A percentile compares a stretch with the other conserved stretches of the same genome.
Conservation (phyloP, 2,888 invertebrate species). For the Drosophila maculinotata region DNA sequence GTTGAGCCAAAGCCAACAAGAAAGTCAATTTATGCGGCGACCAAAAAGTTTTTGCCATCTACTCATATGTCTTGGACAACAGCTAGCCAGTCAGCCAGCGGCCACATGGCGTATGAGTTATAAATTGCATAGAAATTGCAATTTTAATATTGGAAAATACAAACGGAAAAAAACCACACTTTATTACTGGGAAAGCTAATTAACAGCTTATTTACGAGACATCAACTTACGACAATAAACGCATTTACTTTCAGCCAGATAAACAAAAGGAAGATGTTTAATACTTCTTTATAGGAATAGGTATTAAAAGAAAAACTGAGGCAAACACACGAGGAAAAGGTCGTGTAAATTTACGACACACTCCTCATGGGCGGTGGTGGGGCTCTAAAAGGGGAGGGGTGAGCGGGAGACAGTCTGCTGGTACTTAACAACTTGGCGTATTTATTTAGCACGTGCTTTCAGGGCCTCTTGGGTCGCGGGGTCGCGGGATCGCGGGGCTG, state of each 20-base stretch:
- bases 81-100: not conserved
- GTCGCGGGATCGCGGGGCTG: not conserved
- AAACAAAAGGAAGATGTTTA: slow-evolving; percentile 56
- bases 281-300: slow-evolving; percentile 48
- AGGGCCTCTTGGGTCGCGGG: not conserved
- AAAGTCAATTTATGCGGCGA: slow-evolving; percentile 54
- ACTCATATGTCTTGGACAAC: not conserved
- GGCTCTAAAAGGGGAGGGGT: not conserved
- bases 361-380: slow-evolving; percentile 22
- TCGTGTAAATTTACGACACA: slow-evolving; percentile 55
- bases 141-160: slow-evolving; percentile 44
- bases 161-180: slow-evolving; percentile 46
- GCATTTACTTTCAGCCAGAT: slow-evolving; percentile 58
- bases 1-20: slow-evolving; percentile 23
- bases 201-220: slow-evolving; percentile 54
- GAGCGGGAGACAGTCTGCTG: slow-evolving; percentile 41
- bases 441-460: slow-evolving; percentile 74
- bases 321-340: slow-evolving; percentile 9
- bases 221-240: slow-evolving; percentile 41
- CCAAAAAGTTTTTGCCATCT: slow-evolving; percentile 23
- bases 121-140: slow-evolving; percentile 36
- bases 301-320: slow-evolving; percentile 15
- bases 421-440: slow-evolving; percentile 66
- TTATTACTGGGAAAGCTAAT: slow-evolving; percentile 50
- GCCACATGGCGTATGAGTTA: slow-evolving; percentile 28